phyloP scores from a whole-genome alignment of 2,888 invertebrate genomes.

The Eupithecia tripunctaria region DNA sequence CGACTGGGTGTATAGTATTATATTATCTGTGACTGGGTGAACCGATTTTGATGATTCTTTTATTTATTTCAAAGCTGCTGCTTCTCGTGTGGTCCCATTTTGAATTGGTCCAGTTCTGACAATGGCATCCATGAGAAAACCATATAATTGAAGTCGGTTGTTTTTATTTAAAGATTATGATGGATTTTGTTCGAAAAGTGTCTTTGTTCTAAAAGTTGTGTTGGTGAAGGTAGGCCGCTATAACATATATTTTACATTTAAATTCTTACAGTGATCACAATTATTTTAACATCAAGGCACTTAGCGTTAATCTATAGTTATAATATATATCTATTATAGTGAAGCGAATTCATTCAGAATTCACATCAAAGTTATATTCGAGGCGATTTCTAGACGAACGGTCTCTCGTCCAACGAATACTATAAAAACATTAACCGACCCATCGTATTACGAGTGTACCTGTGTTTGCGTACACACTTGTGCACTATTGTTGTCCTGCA shows the following conservation, averaged over 20 bases:
- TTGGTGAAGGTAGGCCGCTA: neutral
- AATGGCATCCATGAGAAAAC: too few species aligned
- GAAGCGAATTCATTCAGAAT: neutral
- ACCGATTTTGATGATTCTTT: too few species aligned
- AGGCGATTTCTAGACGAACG: neutral
- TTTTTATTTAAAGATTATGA: too few species aligned
- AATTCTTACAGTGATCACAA: conserved; percentile 21
- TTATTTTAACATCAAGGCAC: conserved; percentile 14
- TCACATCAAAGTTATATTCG: neutral
- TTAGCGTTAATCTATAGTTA: neutral
- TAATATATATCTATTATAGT: neutral
- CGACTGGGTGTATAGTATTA: too few species aligned
- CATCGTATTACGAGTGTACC: neutral
- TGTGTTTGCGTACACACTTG: too few species aligned
- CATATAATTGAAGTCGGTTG: too few species aligned
- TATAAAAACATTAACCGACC: neutral
- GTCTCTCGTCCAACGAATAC: neutral
- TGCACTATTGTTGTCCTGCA: too few species aligned
- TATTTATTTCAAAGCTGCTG: too few species aligned
- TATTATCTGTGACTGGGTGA: too few species aligned
- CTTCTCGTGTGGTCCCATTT: too few species aligned
- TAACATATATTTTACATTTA: conserved; percentile 9
- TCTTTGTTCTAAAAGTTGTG: neutral
- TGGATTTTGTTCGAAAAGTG: neutral
- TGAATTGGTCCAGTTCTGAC: too few species aligned